Evolutionary conservation across 2,113 vertebrate genomes (phyloP).

Genomic region (Nyctereutes procyonoides): DNA sequence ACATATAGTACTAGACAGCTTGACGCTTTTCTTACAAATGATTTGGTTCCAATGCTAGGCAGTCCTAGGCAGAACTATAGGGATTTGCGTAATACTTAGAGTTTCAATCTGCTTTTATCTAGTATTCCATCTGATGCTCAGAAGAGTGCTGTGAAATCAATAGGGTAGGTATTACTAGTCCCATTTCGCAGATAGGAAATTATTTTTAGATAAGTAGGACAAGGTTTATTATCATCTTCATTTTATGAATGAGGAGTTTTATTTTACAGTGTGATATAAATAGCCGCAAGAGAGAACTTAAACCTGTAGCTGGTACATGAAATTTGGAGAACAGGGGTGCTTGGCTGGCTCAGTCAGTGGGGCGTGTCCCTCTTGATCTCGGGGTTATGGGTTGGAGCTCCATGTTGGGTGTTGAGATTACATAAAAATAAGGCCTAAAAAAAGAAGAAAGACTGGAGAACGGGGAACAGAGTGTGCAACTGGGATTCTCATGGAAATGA

Average conservation of each 20-base stretch:
- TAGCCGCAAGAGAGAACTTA: conserved; percentile 21
- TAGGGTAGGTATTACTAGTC: conserved; percentile 62
- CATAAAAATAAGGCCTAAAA: background rate
- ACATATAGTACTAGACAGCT: background rate
- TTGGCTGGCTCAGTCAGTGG: background rate
- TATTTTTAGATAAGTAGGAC: conserved; percentile 78
- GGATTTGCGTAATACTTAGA: background rate
- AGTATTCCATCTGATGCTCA: background rate
- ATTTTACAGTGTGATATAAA: conserved; percentile 58
- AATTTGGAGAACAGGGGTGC: background rate
- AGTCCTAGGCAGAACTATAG: background rate
- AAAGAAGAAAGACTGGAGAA: background rate
- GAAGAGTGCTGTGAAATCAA: conserved; percentile 56
- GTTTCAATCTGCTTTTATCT: background rate
- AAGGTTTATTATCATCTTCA: conserved; percentile 59
- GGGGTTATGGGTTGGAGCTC: background rate
- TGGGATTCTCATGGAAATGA: background rate
- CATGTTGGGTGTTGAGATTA: background rate
- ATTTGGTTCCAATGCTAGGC: background rate
- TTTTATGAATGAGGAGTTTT: conserved; percentile 78
- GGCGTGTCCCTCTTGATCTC: background rate
- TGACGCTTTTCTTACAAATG: background rate
- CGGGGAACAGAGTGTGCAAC: background rate
- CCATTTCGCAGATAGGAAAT: conserved; percentile 60
- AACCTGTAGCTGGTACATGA: background rate